Conservation (phyloP, 2,888 invertebrate genomes). For the Busseola fusca region DNA sequence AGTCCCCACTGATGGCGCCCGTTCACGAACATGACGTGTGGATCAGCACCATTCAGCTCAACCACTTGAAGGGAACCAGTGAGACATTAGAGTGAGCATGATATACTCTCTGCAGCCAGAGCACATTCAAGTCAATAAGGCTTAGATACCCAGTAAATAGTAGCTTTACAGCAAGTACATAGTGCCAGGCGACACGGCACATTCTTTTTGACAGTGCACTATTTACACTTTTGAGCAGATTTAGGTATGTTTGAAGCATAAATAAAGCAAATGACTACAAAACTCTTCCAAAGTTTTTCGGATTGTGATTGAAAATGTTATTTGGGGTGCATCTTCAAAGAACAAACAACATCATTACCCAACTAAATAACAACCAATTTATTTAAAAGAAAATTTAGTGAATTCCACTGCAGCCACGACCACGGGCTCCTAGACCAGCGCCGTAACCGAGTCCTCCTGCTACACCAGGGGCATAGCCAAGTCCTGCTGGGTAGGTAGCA, state of each 20-base stretch:
- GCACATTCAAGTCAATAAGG: no score
- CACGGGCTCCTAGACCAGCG: slow-evolving; percentile 31
- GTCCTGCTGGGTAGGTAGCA: slow-evolving; percentile 27
- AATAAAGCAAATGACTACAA: no score
- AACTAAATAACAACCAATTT: slow-evolving; percentile 47
- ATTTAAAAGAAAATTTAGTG: slow-evolving; percentile 28
- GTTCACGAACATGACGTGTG: no score
- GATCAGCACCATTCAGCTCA: no score
- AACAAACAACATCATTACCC: slow-evolving; percentile 21
- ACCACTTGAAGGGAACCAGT: no score
- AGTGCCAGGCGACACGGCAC: no score
- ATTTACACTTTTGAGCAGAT: not conserved
- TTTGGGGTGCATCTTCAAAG: not conserved
- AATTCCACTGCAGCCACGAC: slow-evolving; percentile 16
- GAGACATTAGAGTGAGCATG: no score
- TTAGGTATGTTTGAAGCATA: not conserved
- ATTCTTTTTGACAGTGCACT: not conserved
- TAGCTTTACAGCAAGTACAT: no score
- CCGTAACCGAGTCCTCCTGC: slow-evolving; percentile 25
- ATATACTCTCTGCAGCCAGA: no score
- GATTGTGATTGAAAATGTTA: not conserved
- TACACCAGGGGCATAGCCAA: slow-evolving; percentile 7
- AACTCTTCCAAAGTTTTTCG: not conserved
- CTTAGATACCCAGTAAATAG: no score
- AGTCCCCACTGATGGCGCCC: no score